These are phyloP conservation scores for Dryoscopus gambensis DNA, from an alignment of 2,113 vertebrate species.

Conservation along the genomic window DNA sequence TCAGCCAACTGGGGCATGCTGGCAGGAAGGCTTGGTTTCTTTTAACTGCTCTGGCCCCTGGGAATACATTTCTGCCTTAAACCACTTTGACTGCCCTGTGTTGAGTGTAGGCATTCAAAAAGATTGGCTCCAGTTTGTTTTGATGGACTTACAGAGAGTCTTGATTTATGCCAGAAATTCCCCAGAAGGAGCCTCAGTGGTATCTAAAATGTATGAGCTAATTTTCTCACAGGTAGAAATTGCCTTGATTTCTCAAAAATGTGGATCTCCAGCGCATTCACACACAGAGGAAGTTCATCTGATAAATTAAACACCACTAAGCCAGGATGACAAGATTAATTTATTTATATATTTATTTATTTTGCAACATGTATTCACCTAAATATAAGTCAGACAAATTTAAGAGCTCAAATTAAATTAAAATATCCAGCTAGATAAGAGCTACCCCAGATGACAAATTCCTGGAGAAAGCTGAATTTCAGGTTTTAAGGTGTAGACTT, in stretches of 20 bases:
- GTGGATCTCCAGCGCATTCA: background rate
- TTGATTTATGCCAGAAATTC: constrained; percentile 11
- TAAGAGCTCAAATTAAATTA: background rate
- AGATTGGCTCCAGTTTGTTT: background rate
- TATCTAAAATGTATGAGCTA: constrained; percentile 38
- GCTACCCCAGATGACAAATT: background rate
- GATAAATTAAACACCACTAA: background rate
- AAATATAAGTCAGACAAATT: background rate
- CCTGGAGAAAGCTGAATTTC: background rate
- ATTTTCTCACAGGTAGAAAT: constrained; percentile 42
- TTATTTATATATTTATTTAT: background rate
- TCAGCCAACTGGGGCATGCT: constrained; percentile 13
- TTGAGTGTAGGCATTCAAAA: background rate
- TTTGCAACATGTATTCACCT: background rate
- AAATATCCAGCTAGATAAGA: background rate
- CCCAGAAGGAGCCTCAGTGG: background rate
- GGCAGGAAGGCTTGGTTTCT: background rate
- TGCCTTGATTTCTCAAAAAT: constrained; percentile 35
- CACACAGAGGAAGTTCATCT: background rate
- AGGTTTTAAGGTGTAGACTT: background rate
- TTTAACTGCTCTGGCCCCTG: background rate
- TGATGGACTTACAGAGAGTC: background rate
- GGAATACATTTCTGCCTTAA: constrained; percentile 10
- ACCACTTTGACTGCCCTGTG: constrained; percentile 9
- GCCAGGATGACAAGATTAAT: background rate